Percentiles rank a stretch among this genome's conserved stretches.
phyloP scores from a whole-genome alignment of 2,888 invertebrate species.

The Agonopterix heracliana region DNA sequence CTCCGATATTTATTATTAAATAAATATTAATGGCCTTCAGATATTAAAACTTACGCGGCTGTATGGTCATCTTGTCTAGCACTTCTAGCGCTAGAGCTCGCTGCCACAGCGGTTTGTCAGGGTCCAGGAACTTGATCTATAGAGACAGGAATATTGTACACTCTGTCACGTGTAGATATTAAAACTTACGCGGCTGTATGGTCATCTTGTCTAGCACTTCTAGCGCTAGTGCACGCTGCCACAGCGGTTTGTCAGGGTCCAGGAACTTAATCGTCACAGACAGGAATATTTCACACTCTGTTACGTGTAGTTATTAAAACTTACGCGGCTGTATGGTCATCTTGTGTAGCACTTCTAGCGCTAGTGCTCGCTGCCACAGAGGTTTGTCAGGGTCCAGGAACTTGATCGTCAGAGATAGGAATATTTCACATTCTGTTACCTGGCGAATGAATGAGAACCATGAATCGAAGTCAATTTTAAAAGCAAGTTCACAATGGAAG shows the following conservation, averaged over 20 bases:
- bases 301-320: slow-evolving; percentile 78
- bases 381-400: slow-evolving; percentile 98
- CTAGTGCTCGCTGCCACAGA: slow-evolving; percentile 96
- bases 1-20: too few species aligned
- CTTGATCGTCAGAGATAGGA: slow-evolving; percentile 96
- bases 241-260: slow-evolving; percentile 96
- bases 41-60: slow-evolving; percentile 81
- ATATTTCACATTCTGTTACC: slow-evolving; percentile 99
- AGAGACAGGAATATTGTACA: slow-evolving; percentile 98
- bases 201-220: slow-evolving; percentile 93
- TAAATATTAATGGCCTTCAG: slow-evolving; percentile 22
- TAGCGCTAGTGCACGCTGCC: slow-evolving; percentile 96
- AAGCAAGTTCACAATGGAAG: too few species aligned
- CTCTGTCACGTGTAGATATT: slow-evolving; percentile 95
- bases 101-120: slow-evolving; percentile 98
- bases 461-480: too few species aligned
- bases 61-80: slow-evolving; percentile 87
- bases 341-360: slow-evolving; percentile 96
- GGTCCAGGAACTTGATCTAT: slow-evolving; percentile 97
- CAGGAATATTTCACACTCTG: slow-evolving; percentile 98
- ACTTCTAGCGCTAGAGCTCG: slow-evolving; percentile 96
- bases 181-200: slow-evolving; percentile 83
- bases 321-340: slow-evolving; percentile 89
- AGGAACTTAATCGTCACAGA: slow-evolving; percentile 97
- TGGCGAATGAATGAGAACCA: slow-evolving; percentile 35